phyloP scores from a whole-genome alignment of 2,888 invertebrate species.

The Caenorhabditis sp. region DNA sequence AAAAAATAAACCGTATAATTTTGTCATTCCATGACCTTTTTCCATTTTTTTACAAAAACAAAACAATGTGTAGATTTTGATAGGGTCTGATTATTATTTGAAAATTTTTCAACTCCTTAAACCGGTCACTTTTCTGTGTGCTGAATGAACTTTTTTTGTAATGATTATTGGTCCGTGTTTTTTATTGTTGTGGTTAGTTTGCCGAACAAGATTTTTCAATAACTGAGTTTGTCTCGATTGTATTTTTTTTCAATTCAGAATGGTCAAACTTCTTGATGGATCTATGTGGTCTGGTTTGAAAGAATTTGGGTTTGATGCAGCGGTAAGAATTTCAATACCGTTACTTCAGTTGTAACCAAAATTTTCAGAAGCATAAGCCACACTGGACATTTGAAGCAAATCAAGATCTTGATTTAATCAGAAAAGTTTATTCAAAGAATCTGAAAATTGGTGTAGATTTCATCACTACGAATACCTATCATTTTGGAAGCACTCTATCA shows the following conservation, averaged over 20 bases:
- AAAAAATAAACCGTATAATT: not conserved
- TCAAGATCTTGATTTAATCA: constrained; percentile 7
- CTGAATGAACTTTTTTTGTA: not conserved
- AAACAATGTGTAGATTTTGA: not conserved
- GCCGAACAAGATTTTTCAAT: not conserved
- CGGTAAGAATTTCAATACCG: constrained; percentile 7
- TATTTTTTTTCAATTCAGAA: not conserved
- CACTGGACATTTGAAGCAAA: constrained; percentile 36
- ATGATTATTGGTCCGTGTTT: not conserved
- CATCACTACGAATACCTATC: constrained; percentile 37
- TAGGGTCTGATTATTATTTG: not conserved
- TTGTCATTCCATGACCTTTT: not conserved
- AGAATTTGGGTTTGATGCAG: constrained; percentile 19
- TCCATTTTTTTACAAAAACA: not conserved
- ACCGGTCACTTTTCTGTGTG: constrained; percentile 7
- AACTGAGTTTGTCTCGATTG: not conserved
- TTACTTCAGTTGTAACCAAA: not conserved
- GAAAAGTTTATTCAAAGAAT: constrained; percentile 13
- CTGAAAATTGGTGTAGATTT: not conserved
- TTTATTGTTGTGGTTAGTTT: not conserved
- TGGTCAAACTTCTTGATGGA: constrained; percentile 29
- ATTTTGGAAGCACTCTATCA: constrained; percentile 28
- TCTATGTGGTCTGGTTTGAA: constrained; percentile 19
- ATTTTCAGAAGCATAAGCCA: constrained; percentile 12
- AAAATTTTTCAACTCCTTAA: not conserved